phyloP scores from a whole-genome alignment of 2,113 vertebrate species.

The Archilochus colubris region DNA sequence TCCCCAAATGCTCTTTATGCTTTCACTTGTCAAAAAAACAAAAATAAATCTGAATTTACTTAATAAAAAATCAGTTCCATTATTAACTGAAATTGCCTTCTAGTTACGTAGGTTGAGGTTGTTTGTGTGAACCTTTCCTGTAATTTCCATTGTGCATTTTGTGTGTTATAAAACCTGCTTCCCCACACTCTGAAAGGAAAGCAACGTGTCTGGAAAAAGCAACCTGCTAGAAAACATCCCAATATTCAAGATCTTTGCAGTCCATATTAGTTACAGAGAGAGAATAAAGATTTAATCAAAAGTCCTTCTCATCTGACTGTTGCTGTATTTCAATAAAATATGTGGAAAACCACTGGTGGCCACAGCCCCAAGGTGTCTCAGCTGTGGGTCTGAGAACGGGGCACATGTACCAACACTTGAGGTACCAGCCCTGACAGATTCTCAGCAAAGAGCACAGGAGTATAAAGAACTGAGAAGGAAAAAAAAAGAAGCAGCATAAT shows the following conservation, averaged over 20 bases:
- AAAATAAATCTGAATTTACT: background rate
- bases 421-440: background rate
- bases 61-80: background rate
- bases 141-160: background rate
- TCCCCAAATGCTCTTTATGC: background rate
- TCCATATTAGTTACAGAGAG: background rate
- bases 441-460: background rate
- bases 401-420: background rate
- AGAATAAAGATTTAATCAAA: background rate
- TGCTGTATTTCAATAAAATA: background rate
- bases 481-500: too few relatives aligned
- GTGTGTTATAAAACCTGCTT: background rate
- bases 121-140: background rate
- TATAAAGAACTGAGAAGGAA: background rate
- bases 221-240: background rate
- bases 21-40: background rate
- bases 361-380: background rate
- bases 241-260: background rate
- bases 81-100: background rate
- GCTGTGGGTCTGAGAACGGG: accelerated
- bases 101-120: background rate
- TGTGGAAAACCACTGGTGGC: background rate
- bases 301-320: background rate
- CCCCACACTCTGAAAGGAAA: background rate
- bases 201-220: background rate